Evolutionary conservation across 2,888 invertebrate genomes (phyloP), one percentile per base, ranked within the genome.

Genomic region (Cephus pulcher): DNA sequence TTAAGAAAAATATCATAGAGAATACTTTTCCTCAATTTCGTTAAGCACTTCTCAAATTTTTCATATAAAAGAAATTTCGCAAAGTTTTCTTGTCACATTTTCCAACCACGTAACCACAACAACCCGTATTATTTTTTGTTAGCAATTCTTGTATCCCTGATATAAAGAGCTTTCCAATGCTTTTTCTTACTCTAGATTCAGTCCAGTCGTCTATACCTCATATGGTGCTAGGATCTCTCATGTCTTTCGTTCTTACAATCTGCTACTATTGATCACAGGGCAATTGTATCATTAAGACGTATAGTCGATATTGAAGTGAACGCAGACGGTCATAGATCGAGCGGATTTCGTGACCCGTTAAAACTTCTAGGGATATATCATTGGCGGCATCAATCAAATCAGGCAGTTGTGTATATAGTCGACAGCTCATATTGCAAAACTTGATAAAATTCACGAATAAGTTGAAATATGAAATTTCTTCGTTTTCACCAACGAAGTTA

Each of bases 331-430:
- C 32, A 11, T 33, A 71, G 71, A 71, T 71, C 71, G 71, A 56
- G 6, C 23, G 56, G 6, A 71, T 71, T 71, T 71, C 34, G 30
- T 23, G 34, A 34, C 23, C 30, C 11, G 30, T 71, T 71, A 34
- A 11, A 32, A 34, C 32, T 34, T 33, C 2, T 33, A 11, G 9
- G 30, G 71, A 71, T 71, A 34, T 23, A 71, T 71, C 71, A 71
- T 71, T 34, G 71, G 12, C 32, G 71, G 12, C 71, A 71, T 71
- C 71, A 71, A 71, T 71, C 71, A 71, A 71, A 34, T 33, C 71
- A 32, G 30, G 34, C 71, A 33, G 71, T 56, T 56, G 56, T 23
- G 23, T 56, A 23, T 23, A 56, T 1, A 56, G 56, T 56, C 23
- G 56, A 56, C 23, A 56, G 56, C 2, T 6, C 23, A 56, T 9